Conservation (phyloP, 2,888 invertebrate genomes). For the Vannuccia rotundouncinata region DNA sequence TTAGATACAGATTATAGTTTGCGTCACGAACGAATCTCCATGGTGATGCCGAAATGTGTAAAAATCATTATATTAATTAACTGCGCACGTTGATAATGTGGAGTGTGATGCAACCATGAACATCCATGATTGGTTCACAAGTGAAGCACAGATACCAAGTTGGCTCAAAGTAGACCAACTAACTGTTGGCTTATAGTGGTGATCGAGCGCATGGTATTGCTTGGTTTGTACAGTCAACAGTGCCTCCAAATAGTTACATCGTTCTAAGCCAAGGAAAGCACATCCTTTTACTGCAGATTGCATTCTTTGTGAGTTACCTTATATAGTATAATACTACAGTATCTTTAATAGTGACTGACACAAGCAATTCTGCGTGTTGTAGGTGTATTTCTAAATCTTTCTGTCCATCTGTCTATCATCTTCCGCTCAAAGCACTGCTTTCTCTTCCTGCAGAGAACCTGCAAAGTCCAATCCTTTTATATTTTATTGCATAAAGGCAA, state of each 20-base stretch:
- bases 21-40: background rate
- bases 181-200: background rate
- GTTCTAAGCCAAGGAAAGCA: background rate
- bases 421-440: constrained; percentile 15
- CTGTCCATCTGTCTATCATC: constrained; percentile 26
- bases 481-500: constrained; percentile 19
- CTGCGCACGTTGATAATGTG: background rate
- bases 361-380: background rate
- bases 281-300: background rate
- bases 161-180: background rate
- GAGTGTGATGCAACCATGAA: background rate
- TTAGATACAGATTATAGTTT: background rate
- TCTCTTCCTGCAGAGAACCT: background rate
- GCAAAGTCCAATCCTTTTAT: constrained; percentile 5
- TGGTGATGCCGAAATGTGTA: background rate
- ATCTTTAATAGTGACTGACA: constrained; percentile 1
- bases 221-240: background rate
- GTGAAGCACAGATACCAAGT: background rate
- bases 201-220: background rate
- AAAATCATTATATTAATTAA: background rate
- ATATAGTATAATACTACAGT: background rate
- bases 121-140: background rate
- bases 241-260: background rate
- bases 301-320: background rate
- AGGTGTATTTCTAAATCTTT: background rate